These are phyloP conservation scores for Lasioglossum morio DNA, from an alignment of 2,888 invertebrate genomes.

Conservation along the genomic window DNA sequence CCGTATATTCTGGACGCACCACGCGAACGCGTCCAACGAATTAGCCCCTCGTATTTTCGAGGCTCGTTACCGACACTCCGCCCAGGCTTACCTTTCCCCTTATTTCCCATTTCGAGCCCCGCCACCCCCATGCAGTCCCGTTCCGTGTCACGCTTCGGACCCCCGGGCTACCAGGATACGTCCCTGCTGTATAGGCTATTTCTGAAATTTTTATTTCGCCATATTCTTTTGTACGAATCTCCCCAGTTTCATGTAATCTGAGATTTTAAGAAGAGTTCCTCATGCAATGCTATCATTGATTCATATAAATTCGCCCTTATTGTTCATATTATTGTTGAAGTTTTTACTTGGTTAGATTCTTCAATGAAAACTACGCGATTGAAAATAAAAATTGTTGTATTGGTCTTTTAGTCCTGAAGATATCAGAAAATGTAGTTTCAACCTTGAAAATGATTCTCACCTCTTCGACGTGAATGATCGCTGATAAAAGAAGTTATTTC, in stretches of 20 bases:
- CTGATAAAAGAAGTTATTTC: too few species aligned
- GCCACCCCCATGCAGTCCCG: conserved; percentile 64
- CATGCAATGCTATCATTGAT: too few species aligned
- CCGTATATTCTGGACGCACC: not conserved
- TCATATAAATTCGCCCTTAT: conserved; percentile 4
- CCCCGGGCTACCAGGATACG: conserved; percentile 47
- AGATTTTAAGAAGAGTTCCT: too few species aligned
- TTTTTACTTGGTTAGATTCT: not conserved
- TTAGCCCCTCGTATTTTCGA: conserved; percentile 61
- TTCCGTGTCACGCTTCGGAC: conserved; percentile 60
- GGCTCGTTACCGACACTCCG: conserved; percentile 42
- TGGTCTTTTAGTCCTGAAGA: not conserved
- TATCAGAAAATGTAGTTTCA: not conserved
- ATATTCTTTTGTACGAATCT: not conserved
- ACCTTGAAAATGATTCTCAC: too few species aligned
- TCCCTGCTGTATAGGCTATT: conserved; percentile 50
- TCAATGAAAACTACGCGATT: not conserved
- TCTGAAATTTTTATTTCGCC: not conserved
- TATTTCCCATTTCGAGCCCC: conserved; percentile 58
- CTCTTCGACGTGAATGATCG: too few species aligned
- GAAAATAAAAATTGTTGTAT: not conserved
- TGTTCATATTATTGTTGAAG: conserved; percentile 10
- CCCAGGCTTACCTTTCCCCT: conserved; percentile 35
- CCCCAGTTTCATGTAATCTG: not conserved
- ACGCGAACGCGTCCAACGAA: conserved; percentile 44